Percentiles rank a stretch among this genome's conserved stretches.
These are phyloP conservation scores for Cephalopachus bancanus DNA, from an alignment of 2,797 vertebrate species.

Conservation along the genomic window DNA sequence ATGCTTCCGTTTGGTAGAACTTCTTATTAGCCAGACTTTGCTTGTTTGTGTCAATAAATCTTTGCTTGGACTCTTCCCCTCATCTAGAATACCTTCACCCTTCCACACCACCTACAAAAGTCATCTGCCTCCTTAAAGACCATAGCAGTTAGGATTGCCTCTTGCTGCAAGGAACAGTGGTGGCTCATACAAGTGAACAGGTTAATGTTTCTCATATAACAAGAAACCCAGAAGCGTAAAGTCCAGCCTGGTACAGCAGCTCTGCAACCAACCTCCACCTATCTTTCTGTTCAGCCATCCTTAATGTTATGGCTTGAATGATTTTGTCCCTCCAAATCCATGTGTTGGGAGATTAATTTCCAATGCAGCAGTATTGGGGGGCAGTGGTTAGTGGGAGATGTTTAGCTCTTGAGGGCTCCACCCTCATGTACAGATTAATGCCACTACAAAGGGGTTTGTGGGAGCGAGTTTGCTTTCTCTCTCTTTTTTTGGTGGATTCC, in stretches of 20 bases:
- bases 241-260: not conserved
- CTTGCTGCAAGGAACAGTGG: not conserved
- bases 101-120: not conserved
- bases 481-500: not conserved
- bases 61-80: not conserved
- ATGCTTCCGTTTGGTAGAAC: not conserved
- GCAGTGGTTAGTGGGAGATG: not conserved
- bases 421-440: not conserved
- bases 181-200: not conserved
- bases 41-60: not conserved
- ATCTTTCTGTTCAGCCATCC: not conserved
- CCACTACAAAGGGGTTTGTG: not conserved
- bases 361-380: not conserved
- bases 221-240: not conserved
- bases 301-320: not conserved
- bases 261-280: no score
- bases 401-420: not conserved
- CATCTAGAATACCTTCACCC: not conserved
- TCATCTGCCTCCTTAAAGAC: not conserved
- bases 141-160: no score
- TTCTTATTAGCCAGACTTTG: not conserved
- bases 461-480: not conserved
- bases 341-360: not conserved
- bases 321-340: not conserved
- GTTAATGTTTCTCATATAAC: not conserved